Evolutionary conservation across 2,113 vertebrate genomes (phyloP).

Genomic region (Nicator chloris): DNA sequence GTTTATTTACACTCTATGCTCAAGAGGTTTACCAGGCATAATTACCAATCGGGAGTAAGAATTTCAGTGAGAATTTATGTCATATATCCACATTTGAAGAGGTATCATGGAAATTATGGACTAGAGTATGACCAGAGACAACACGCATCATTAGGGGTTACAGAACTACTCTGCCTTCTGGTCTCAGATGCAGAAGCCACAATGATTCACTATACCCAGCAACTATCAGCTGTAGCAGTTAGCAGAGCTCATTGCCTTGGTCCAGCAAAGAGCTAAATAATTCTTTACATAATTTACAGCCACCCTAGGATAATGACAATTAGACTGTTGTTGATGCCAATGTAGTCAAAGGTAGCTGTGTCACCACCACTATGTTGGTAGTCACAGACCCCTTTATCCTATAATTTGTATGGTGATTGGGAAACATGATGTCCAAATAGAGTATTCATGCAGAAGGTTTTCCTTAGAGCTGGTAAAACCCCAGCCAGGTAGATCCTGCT

Average conservation of each 20-base stretch:
- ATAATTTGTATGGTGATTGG: not conserved
- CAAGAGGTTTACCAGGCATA: not conserved
- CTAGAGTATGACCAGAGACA: not conserved
- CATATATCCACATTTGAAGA: not conserved
- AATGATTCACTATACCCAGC: not conserved
- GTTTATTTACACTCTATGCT: not conserved
- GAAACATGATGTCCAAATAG: not conserved
- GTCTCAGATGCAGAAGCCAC: not conserved
- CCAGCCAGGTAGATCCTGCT: not conserved
- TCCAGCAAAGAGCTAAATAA: not conserved
- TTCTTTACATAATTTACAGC: not conserved
- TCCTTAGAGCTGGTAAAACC: not conserved
- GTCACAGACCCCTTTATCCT: not conserved
- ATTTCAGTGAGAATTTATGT: not conserved
- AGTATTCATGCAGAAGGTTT: not conserved
- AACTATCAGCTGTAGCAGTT: not conserved
- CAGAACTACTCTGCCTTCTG: not conserved
- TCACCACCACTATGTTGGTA: not conserved
- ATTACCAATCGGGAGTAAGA: not conserved
- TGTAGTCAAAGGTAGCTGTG: not conserved
- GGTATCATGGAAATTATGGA: not conserved
- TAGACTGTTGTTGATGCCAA: not conserved
- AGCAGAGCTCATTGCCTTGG: not conserved
- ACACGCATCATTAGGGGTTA: not conserved
- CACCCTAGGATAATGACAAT: not conserved